phyloP scores from a whole-genome alignment of 2,888 invertebrate species.

The Nephrotoma guestfalica region DNA sequence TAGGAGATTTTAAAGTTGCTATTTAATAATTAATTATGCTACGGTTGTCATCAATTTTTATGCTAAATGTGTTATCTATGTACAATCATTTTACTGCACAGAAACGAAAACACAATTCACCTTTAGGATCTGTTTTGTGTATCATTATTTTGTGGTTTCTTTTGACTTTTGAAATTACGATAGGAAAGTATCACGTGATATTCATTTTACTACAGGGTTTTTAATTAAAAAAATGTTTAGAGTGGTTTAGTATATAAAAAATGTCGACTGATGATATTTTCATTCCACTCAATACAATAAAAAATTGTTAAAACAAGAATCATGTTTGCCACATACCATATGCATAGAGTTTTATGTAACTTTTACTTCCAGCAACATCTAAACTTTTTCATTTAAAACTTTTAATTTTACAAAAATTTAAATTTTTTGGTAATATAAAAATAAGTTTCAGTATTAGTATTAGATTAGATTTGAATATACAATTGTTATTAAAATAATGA shows the following conservation, averaged over 20 bases:
- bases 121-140: not conserved
- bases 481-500: not conserved
- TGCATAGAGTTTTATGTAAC: not conserved
- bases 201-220: not conserved
- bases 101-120: not conserved
- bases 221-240: not conserved
- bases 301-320: not conserved
- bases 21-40: not conserved
- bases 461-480: not conserved
- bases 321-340: not conserved
- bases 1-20: not conserved
- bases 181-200: not conserved
- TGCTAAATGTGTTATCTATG: not conserved
- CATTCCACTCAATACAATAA: not conserved
- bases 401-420: not conserved
- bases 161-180: not conserved
- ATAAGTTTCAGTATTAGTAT: not conserved
- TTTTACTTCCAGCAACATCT: not conserved
- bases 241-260: not conserved
- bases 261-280: not conserved
- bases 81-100: not conserved
- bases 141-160: not conserved
- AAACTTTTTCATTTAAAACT: not conserved
- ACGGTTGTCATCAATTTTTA: not conserved
- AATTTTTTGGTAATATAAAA: not conserved